Evolutionary conservation across 92 coral and sea anemone genomes (phyloP), one percentile per base, ranked within the genome.

Genomic region (Bergia puertoricense): DNA sequence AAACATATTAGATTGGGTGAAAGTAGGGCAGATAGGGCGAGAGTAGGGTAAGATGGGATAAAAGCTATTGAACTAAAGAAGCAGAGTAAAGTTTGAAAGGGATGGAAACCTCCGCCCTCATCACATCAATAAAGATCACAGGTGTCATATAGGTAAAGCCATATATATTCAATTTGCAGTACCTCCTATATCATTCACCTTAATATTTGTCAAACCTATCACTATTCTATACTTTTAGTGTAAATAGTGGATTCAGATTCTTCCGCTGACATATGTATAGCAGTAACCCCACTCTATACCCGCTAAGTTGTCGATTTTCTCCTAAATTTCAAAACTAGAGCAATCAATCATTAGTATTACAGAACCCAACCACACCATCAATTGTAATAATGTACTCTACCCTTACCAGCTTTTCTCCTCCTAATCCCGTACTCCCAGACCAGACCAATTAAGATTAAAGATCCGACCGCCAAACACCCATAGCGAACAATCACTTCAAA

Each of bases 361-460:
- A 48, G 54, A 4, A 48, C 30, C 30, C 10, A 10, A 48, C 10
- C 67, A 57, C 67, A 4, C 8, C 69, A 2, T 75, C 22, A 39
- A 39, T 14, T 54, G 16, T 54, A 13, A 44, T 75, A 14, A 4
- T 0, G 44, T 54, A 54, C n/a, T 36, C 1, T 38, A 7, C 44
- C 37, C 93, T 80, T 80, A 90, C 94, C 86, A 8, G 56, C 3
- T 73, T 89, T 89, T 46, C 81, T 89, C 42, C 98, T 81, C 62
- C 96, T 91, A 85, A 88, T 93, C 36, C 93, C 92, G 80, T 62
- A 88, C 73, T 95, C 98, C 98, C 98, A 95, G 45, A 93, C 65
- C 68, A 96, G 81, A 43, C 99, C 99, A 86, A 93, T 56, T 5
- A 93, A 44, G 46, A 95, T 85, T 39, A 96, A 77, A 4, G 92